Evolutionary conservation across 2,888 invertebrate genomes (phyloP).

Genomic region (Caenorhabditis wallacei): DNA sequence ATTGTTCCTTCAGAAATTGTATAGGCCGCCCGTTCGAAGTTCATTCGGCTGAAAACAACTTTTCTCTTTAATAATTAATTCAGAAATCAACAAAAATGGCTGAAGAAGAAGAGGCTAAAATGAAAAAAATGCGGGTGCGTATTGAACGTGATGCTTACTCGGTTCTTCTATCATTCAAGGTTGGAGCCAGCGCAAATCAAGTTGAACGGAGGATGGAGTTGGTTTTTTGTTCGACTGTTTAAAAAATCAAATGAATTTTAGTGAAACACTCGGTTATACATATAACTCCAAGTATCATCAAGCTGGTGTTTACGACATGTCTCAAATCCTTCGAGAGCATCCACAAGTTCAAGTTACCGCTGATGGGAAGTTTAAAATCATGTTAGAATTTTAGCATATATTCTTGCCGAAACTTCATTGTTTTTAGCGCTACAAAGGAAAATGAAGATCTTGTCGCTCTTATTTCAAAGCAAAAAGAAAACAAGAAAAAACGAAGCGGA

Average conservation of each 20-base stretch:
- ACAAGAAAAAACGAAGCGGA: conserved; percentile 27
- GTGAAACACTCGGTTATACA: conserved; percentile 49
- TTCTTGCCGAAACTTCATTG: not conserved
- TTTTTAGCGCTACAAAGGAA: conserved; percentile 34
- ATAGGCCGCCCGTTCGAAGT: no score
- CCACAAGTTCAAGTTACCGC: not conserved
- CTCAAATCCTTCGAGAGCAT: conserved; percentile 34
- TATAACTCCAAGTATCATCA: conserved; percentile 42
- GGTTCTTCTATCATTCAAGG: conserved; percentile 49
- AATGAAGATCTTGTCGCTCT: conserved; percentile 22
- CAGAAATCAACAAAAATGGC: no score
- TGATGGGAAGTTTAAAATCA: conserved; percentile 30
- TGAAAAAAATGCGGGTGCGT: conserved; percentile 24
- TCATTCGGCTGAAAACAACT: no score
- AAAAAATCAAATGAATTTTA: conserved; percentile 12
- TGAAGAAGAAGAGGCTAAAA: conserved; percentile 25
- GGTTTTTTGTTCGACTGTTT: not conserved
- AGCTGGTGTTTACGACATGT: conserved; percentile 49
- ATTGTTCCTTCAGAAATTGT: no score
- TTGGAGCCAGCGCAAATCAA: conserved; percentile 34
- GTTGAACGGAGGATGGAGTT: conserved; percentile 48
- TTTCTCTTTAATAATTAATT: no score
- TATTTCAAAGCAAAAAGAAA: conserved; percentile 42
- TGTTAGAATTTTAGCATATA: conserved; percentile 9
- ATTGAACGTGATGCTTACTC: conserved; percentile 44